A percentile compares a stretch with the other conserved stretches of the same genome.
Evolutionary conservation across 2,797 vertebrate genomes (phyloP).

Genomic region (Acanthornis magna): DNA sequence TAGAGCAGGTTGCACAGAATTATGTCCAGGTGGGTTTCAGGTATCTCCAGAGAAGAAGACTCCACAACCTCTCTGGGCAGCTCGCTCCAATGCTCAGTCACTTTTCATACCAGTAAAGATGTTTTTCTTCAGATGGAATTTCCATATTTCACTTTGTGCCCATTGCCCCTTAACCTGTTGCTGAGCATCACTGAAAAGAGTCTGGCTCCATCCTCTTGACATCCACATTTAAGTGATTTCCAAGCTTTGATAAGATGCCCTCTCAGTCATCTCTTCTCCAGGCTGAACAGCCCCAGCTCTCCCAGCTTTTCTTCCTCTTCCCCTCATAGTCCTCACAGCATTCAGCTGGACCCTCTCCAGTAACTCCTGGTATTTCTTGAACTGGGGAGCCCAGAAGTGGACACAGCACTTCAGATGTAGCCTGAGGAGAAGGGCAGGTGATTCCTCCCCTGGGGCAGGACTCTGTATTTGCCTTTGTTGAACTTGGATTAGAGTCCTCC

Average conservation of each 20-base stretch:
- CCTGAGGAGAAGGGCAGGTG: neutral
- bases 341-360: neutral
- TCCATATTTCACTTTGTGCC: neutral
- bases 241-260: neutral
- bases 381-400: neutral
- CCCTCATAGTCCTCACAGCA: neutral
- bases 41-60: neutral
- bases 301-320: neutral
- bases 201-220: neutral
- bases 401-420: neutral
- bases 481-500: neutral
- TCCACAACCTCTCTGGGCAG: neutral
- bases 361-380: neutral
- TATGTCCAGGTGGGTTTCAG: neutral
- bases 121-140: neutral
- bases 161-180: neutral
- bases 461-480: neutral
- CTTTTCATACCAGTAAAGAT: neutral
- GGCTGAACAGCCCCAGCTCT: neutral
- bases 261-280: neutral
- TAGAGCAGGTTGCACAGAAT: neutral
- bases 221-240: neutral
- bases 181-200: neutral
- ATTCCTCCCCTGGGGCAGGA: accelerated
- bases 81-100: neutral